Conservation (phyloP, 2,888 invertebrate genomes). For the Parapristionchus giblindavisi region DNA sequence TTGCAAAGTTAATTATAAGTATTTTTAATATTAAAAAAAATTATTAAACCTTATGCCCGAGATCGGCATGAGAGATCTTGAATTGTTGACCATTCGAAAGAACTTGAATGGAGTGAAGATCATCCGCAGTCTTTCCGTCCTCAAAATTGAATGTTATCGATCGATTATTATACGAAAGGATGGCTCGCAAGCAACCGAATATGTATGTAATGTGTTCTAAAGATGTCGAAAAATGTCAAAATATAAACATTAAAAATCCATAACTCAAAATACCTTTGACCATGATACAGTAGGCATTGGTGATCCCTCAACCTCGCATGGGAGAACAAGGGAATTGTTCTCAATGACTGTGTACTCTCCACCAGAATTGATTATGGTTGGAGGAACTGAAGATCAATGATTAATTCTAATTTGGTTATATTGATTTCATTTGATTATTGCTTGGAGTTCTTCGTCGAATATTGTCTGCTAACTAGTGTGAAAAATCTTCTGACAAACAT, state of each 20-base stretch:
- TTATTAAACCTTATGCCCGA: constrained; percentile 43
- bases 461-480: too few relatives aligned
- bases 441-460: too few relatives aligned
- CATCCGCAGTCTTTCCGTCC: constrained; percentile 51
- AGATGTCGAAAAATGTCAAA: too few relatives aligned
- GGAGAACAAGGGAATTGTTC: constrained; percentile 71
- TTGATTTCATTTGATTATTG: too few relatives aligned
- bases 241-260: too few relatives aligned
- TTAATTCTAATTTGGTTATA: background rate
- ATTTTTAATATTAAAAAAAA: background rate
- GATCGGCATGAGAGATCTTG: constrained; percentile 61
- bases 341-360: constrained; percentile 69
- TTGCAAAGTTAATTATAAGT: background rate
- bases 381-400: constrained; percentile 70
- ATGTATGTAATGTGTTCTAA: too few relatives aligned
- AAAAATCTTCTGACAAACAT: too few relatives aligned
- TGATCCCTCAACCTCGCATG: constrained; percentile 72
- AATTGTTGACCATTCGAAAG: constrained; percentile 65
- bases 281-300: constrained; percentile 72
- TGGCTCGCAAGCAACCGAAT: constrained; percentile 10
- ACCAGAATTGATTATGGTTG: constrained; percentile 69
- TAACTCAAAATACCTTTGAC: constrained; percentile 70
- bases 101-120: constrained; percentile 55
- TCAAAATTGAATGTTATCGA: constrained; percentile 29
- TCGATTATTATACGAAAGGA: too few relatives aligned